Evolutionary conservation across 2,888 invertebrate species (phyloP), one percentile per base, ranked within the genome.

Genomic region (Cephus pygmeus): DNA sequence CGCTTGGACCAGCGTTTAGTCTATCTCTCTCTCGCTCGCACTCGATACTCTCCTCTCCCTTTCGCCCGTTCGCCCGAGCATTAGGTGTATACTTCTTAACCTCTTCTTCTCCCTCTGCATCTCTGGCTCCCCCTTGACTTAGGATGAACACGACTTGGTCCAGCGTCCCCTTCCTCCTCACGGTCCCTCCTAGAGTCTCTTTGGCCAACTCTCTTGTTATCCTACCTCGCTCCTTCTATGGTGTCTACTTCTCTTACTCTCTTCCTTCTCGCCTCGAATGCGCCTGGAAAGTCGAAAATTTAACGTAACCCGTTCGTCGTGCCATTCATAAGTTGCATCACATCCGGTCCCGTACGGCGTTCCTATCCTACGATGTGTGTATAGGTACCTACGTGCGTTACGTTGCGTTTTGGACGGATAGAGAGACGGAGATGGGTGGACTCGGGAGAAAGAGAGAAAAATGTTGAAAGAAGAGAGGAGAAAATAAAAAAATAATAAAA

Each of bases 1-100:
- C 89, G 86, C 83, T 81, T 83, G 84, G 85, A 83, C 86, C 87
- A 86, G 85, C 86, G 84, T 87, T 88, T 86, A 85, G 74, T 69
- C 82, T 83, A 75, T 81, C 79, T 83, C 82, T 78, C 81, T 82
- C 77, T 78, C 73, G 69, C 69, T 77, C 77, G 34, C 68, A 73
- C 78, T 75, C 79, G 34, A 31, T 73, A 36, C 71, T 75, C 71
- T 74, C 69, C 31, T 76, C 75, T 69, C 56, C 79, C 78, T 76
- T 76, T 75, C 40, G 40, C 69, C 12, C 78, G 81, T 79, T 77
- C 75, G 56, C 76, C 31, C 79, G 79, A 80, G 80, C 83, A 83
- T 83, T 83, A 83, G 83, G 80, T 69, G 80, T 81, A 78, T 71
- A 34, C 71, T 76, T 78, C 81, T 83, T 74, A 81, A 83, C 78